A percentile compares a stretch with the other conserved stretches of the same genome.
phyloP scores from a whole-genome alignment of 1,140 invertebrate species.

The Aphidius gifuensis region DNA sequence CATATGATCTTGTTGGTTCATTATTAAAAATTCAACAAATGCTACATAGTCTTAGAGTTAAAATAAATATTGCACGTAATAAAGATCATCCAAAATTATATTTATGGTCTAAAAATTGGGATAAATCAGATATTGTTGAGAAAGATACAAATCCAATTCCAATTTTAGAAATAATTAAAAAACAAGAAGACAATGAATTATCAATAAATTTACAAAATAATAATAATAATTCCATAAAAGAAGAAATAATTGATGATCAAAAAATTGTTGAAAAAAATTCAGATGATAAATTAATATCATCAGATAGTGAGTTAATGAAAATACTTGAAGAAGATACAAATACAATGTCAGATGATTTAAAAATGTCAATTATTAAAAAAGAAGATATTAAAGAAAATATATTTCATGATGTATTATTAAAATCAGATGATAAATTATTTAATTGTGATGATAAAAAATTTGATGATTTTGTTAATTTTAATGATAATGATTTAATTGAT shows the following conservation, averaged over 20 bases:
- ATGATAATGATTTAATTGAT: neutral
- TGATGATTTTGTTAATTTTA: neutral
- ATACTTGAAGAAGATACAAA: conserved; percentile 50
- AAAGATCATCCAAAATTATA: conserved; percentile 81
- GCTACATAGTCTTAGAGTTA: conserved; percentile 69
- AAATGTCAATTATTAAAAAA: conserved; percentile 32
- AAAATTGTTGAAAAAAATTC: conserved; percentile 35
- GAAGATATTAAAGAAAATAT: conserved; percentile 15
- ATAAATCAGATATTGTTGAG: conserved; percentile 54
- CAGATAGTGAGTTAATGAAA: conserved; percentile 51
- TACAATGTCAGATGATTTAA: conserved; percentile 42
- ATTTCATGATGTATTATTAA: too few relatives aligned
- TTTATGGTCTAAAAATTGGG: conserved; percentile 82
- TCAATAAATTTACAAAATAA: conserved; percentile 22
- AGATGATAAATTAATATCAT: conserved; percentile 48
- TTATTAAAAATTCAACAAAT: conserved; percentile 66
- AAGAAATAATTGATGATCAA: conserved; percentile 32
- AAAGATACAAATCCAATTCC: conserved; percentile 41
- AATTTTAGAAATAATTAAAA: conserved; percentile 39
- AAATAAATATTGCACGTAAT: conserved; percentile 73
- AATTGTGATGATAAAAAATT: neutral
- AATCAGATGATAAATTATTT: neutral
- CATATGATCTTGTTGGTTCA: conserved; percentile 70
- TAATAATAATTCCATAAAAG: conserved; percentile 1
- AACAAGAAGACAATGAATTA: conserved; percentile 23